Evolutionary conservation across 2,797 vertebrate genomes (phyloP), one percentile per base, ranked within the genome.

Genomic region (Periophthalmus magnuspinnatus): DNA sequence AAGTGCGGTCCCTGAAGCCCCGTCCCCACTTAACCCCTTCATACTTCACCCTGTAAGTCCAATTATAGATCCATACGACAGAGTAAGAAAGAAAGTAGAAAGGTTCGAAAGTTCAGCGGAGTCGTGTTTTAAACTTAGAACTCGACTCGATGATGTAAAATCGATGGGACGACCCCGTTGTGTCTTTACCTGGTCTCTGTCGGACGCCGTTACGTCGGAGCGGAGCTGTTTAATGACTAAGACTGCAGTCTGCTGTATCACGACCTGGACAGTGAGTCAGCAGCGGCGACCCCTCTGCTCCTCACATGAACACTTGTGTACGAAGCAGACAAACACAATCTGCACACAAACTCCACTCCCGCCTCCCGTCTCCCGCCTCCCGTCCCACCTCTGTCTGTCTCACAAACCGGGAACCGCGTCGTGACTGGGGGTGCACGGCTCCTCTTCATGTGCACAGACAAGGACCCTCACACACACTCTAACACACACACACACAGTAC

Each of bases 201-300:
- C 48, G 77, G 16, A 28, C 38, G 22, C 33, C 54, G 45, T 76
- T 82, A 83, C 45, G 4, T 84, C 90, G 88, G 69, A 72, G 71
- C 80, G 75, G 77, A 75, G 68, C 71, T 74, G 67, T 84, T 69
- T 79, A 79, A 93, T 90, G 86, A 92, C 87, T 90, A 88, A 91
- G 83, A 79, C 89, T 92, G 91, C 89, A 90, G 92, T 88, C 81
- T 85, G 84, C 79, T 82, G 81, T 84, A 85, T 91, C 84, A 87
- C 81, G 78, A 91, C 87, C 87, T 69, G 80, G 78, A 85, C 84
- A 81, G 85, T 93, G 92, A 93, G 88, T 93, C 91, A 93, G 90
- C 91, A 93, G 90, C 88, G 89, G 78, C 48, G 75, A 88, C 86
- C 79, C 74, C 65, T 72, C 74, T 77, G 59, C 21, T 57, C 73